Evolutionary conservation across 2,888 invertebrate genomes (phyloP).

Genomic region (Ophion obscuratus): DNA sequence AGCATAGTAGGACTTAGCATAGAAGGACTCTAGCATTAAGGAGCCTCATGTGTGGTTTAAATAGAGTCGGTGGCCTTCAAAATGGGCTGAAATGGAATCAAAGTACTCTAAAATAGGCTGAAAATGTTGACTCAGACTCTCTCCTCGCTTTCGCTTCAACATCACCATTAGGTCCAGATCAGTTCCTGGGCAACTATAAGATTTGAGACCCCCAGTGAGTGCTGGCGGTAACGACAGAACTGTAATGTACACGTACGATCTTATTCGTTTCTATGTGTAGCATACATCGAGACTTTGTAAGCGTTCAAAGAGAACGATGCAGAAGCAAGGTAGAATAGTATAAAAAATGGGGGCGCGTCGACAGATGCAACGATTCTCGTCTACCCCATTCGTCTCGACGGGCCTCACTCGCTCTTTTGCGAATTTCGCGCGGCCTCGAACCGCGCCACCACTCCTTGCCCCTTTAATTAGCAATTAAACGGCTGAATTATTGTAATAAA

Average conservation of each 20-base stretch:
- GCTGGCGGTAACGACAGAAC: neutral
- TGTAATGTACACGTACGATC: neutral
- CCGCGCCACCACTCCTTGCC: constrained; percentile 47
- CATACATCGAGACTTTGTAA: constrained; percentile 56
- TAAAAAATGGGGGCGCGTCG: constrained; percentile 72
- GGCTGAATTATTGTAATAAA: constrained; percentile 81
- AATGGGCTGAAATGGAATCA: too few relatives aligned
- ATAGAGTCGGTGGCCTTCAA: too few relatives aligned
- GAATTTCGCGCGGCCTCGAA: constrained; percentile 37
- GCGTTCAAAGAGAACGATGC: constrained; percentile 33
- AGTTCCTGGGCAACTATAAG: too few relatives aligned
- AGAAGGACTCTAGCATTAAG: too few relatives aligned
- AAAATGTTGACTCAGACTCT: too few relatives aligned
- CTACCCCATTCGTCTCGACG: constrained; percentile 40
- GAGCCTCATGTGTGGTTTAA: too few relatives aligned
- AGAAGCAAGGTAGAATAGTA: constrained; percentile 58
- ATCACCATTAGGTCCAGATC: too few relatives aligned
- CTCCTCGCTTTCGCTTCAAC: too few relatives aligned
- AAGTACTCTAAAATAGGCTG: too few relatives aligned
- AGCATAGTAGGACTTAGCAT: too few relatives aligned
- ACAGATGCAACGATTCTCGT: constrained; percentile 75
- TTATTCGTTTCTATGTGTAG: neutral
- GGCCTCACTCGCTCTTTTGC: neutral
- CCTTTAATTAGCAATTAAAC: constrained; percentile 80
- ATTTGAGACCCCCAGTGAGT: neutral